Evolutionary conservation across 1,140 invertebrate species (phyloP).

Genomic region (Radopholus similis): DNA sequence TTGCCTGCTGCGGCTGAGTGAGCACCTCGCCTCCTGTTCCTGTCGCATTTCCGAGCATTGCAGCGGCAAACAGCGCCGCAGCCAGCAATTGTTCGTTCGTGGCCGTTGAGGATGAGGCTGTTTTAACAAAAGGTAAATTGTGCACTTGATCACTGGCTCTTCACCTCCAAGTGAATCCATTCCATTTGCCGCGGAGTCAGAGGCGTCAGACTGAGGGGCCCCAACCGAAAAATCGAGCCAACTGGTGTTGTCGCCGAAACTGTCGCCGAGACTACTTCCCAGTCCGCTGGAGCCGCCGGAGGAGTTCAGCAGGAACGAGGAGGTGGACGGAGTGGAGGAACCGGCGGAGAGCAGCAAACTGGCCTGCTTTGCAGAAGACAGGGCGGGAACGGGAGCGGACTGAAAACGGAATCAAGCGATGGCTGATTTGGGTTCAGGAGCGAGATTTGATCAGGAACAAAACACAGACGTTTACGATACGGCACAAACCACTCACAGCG

Average conservation of each 20-base stretch:
- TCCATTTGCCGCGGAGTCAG: not conserved
- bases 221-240: not conserved
- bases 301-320: no score
- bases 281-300: no score
- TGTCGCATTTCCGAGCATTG: conserved; percentile 6
- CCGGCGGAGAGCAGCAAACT: no score
- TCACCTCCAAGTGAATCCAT: not conserved
- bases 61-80: conserved; percentile 8
- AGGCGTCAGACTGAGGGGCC: not conserved
- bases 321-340: no score
- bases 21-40: not conserved
- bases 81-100: conserved; percentile 13
- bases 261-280: not conserved
- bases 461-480: not conserved
- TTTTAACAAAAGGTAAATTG: no score
- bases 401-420: no score
- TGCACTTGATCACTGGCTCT: no score
- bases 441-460: no score
- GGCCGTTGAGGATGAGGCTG: no score
- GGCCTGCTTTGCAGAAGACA: no score
- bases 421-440: no score
- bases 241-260: not conserved
- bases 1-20: not conserved
- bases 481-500: conserved; percentile 1
- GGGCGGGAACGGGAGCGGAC: no score